Evolutionary conservation across 2,888 invertebrate genomes (phyloP).

Genomic region (Graphium colonna): DNA sequence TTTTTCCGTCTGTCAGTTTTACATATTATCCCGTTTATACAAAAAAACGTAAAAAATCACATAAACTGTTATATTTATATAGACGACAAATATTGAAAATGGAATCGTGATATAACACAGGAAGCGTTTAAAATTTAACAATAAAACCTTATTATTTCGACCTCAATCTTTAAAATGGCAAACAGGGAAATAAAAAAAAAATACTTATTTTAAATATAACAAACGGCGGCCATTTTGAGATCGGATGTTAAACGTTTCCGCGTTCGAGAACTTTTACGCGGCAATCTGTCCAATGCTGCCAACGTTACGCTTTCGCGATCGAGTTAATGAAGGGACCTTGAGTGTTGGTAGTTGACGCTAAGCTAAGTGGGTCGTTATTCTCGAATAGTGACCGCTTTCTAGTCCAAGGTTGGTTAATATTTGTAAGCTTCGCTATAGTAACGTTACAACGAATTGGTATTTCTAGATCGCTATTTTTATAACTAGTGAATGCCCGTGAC

Average conservation of each 20-base stretch:
- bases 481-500: too few relatives aligned
- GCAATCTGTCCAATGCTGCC: neutral
- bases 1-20: too few relatives aligned
- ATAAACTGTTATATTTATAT: too few relatives aligned
- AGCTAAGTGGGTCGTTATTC: neutral
- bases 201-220: neutral
- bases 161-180: neutral
- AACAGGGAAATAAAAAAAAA: too few relatives aligned
- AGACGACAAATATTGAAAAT: too few relatives aligned
- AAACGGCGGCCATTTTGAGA: neutral
- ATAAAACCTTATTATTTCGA: neutral
- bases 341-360: neutral
- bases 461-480: too few relatives aligned
- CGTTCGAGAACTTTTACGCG: neutral
- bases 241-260: neutral
- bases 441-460: neutral
- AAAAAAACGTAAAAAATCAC: too few relatives aligned
- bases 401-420: slow-evolving; percentile 19
- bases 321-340: slow-evolving; percentile 13
- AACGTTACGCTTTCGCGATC: neutral
- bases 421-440: slow-evolving; percentile 12
- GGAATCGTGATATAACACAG: too few relatives aligned
- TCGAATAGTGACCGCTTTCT: slow-evolving; percentile 17
- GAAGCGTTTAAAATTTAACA: too few relatives aligned
- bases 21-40: too few relatives aligned